Conservation (phyloP, 2,113 vertebrate genomes). For the Siniperca chuatsi region DNA sequence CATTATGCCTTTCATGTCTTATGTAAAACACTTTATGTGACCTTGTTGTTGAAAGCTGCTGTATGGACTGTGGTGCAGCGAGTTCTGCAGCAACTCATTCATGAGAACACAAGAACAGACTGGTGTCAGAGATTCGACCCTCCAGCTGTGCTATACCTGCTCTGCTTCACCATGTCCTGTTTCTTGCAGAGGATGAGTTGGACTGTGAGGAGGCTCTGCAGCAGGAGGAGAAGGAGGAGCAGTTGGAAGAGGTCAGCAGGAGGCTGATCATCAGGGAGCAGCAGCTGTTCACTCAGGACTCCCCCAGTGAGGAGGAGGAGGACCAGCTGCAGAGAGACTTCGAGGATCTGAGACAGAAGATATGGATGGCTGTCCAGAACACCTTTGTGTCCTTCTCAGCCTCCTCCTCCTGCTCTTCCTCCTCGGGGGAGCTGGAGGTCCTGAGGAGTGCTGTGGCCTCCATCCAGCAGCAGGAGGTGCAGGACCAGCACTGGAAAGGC, state of each 20-base stretch:
- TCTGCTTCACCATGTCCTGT: not conserved
- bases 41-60: too few relatives aligned
- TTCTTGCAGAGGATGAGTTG: slow-evolving; percentile 35
- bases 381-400: slow-evolving; percentile 71
- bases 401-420: slow-evolving; percentile 69
- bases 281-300: slow-evolving; percentile 70
- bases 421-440: slow-evolving; percentile 50
- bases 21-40: too few relatives aligned
- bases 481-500: slow-evolving; percentile 80
- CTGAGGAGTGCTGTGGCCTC: slow-evolving; percentile 85
- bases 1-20: too few relatives aligned
- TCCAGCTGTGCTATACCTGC: not conserved
- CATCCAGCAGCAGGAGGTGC: slow-evolving; percentile 87
- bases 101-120: too few relatives aligned
- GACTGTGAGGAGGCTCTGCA: not conserved
- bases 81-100: not conserved
- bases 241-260: slow-evolving; percentile 66
- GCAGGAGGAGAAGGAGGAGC: slow-evolving; percentile 4
- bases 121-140: not conserved
- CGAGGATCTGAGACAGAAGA: slow-evolving; percentile 76
- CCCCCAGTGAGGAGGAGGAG: slow-evolving; percentile 68
- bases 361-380: slow-evolving; percentile 80
- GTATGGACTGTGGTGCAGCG: too few relatives aligned
- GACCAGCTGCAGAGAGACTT: slow-evolving; percentile 80
- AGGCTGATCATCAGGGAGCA: slow-evolving; percentile 85